A percentile compares a stretch with the other conserved stretches of the same genome.
Conservation (phyloP, 2,113 vertebrate species). For the Mesoclemmys tuberculata region DNA sequence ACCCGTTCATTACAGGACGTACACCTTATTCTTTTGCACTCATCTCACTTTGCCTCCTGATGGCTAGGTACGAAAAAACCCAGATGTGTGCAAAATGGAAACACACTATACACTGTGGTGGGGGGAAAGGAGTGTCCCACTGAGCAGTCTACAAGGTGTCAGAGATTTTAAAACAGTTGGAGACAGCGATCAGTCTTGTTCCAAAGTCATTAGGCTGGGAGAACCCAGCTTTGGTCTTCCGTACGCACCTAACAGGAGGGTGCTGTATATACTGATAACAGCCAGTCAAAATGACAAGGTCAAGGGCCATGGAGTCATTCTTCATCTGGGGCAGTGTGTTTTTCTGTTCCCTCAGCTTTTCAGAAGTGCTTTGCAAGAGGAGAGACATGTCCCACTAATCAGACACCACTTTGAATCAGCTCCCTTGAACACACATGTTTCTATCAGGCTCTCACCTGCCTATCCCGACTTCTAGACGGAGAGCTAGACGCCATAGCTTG, state of each 20-base stretch:
- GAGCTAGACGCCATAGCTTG: neutral
- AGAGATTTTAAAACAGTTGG: constrained; percentile 48
- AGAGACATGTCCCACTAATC: neutral
- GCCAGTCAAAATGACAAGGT: constrained; percentile 20
- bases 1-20: constrained; percentile 4
- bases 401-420: neutral
- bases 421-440: neutral
- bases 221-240: constrained; percentile 7
- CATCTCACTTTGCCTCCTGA: constrained; percentile 30
- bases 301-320: constrained; percentile 25
- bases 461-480: neutral
- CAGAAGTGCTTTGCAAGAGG: neutral
- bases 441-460: neutral
- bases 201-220: constrained; percentile 36
- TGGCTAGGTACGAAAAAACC: constrained; percentile 32
- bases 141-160: constrained; percentile 26
- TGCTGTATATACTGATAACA: neutral
- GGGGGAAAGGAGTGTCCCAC: constrained; percentile 35
- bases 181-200: constrained; percentile 49
- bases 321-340: neutral
- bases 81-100: neutral
- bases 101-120: neutral
- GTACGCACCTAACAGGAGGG: neutral
- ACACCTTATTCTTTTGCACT: neutral
- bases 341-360: neutral